phyloP scores from a whole-genome alignment of 2,888 invertebrate genomes.

The Tipula lateralis region DNA sequence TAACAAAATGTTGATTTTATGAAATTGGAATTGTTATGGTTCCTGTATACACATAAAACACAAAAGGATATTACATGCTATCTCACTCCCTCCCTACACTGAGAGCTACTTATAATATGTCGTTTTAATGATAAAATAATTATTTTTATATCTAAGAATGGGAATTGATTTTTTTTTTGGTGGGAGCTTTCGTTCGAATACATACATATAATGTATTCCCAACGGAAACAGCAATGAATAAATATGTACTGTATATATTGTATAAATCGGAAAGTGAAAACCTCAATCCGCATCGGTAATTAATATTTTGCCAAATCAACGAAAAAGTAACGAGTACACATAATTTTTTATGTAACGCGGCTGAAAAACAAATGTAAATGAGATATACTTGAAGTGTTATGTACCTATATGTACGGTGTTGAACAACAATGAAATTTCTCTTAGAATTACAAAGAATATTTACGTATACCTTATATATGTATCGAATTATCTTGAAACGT shows the following conservation, averaged over 20 bases:
- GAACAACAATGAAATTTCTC: too few species aligned
- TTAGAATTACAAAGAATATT: too few species aligned
- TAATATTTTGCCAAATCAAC: neutral
- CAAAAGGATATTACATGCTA: neutral
- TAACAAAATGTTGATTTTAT: conserved; percentile 5
- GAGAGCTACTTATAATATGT: neutral
- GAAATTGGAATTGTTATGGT: conserved; percentile 19
- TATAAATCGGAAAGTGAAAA: neutral
- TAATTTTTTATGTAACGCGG: too few species aligned
- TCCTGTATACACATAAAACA: neutral
- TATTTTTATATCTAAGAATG: neutral
- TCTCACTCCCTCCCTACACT: too few species aligned
- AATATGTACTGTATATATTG: neutral
- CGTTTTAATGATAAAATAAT: conserved; percentile 1
- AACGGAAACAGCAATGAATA: neutral
- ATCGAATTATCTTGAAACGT: too few species aligned
- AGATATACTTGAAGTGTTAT: too few species aligned
- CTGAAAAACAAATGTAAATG: too few species aligned
- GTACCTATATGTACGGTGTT: too few species aligned
- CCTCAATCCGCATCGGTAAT: neutral
- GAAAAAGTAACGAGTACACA: too few species aligned
- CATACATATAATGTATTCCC: too few species aligned
- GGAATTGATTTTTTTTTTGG: neutral
- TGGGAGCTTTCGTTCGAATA: neutral
- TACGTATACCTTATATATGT: too few species aligned